phyloP scores from a whole-genome alignment of 2,113 vertebrate species.

The Coturnix japonica region DNA sequence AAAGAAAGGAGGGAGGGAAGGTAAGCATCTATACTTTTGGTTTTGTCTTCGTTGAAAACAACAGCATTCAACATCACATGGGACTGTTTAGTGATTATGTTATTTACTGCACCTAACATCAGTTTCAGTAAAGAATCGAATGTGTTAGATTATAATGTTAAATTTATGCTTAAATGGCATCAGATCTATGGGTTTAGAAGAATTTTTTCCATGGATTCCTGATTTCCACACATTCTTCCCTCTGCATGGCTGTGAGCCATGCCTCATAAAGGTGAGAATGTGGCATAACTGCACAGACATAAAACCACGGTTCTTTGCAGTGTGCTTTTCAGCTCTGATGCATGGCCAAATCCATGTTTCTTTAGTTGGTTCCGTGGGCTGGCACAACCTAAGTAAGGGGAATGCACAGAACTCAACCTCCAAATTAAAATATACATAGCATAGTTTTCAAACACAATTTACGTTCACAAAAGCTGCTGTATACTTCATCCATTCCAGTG shows the following conservation, averaged over 20 bases:
- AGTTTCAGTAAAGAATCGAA: not conserved
- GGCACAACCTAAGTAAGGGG: not conserved
- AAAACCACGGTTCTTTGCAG: not conserved
- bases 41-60: not conserved
- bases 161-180: slow-evolving; percentile 14
- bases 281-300: not conserved
- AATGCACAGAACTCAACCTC: not conserved
- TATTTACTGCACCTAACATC: not conserved
- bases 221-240: not conserved
- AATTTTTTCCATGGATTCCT: slow-evolving; percentile 38
- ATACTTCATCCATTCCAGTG: not conserved
- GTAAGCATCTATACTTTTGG: not conserved
- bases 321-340: not conserved
- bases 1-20: not conserved
- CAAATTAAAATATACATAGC: not conserved
- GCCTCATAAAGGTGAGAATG: slow-evolving; percentile 56
- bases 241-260: slow-evolving; percentile 44
- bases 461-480: not conserved
- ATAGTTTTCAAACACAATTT: not conserved
- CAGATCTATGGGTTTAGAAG: slow-evolving; percentile 8
- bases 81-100: not conserved
- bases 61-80: not conserved
- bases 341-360: not conserved
- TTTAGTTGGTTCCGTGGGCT: not conserved
- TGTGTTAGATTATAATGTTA: slow-evolving; percentile 33